A percentile compares a stretch with the other conserved stretches of the same genome.
These are phyloP conservation scores for Nixonia krombeini DNA, from an alignment of 1,140 invertebrate genomes.

Conservation along the genomic window DNA sequence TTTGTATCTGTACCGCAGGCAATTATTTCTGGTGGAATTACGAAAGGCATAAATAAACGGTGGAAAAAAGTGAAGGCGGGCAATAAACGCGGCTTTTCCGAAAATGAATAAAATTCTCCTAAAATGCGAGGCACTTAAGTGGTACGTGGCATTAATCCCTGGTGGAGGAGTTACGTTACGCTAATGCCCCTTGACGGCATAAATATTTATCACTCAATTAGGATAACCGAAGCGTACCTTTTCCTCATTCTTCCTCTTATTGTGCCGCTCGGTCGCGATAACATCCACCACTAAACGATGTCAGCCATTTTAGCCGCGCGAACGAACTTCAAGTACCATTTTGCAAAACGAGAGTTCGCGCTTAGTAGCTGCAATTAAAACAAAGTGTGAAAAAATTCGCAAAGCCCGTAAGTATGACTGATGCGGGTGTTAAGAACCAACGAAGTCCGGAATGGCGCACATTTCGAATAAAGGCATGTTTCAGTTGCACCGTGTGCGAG, in stretches of 20 bases:
- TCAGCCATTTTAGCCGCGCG: constrained; percentile 14
- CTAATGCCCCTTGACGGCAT: constrained; percentile 55
- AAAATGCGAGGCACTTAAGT: constrained; percentile 39
- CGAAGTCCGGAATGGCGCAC: too few species aligned
- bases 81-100: constrained; percentile 17
- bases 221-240: constrained; percentile 38
- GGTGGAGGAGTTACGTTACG: constrained; percentile 49
- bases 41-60: too few species aligned
- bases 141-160: constrained; percentile 42
- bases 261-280: constrained; percentile 35
- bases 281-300: constrained; percentile 15
- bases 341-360: too few species aligned
- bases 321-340: constrained; percentile 20
- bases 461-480: constrained; percentile 4
- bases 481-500: constrained; percentile 20
- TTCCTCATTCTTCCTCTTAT: constrained; percentile 43
- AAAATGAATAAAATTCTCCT: constrained; percentile 42
- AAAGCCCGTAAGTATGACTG: too few species aligned
- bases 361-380: too few species aligned
- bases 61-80: too few species aligned
- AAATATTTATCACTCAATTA: constrained; percentile 58
- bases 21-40: too few species aligned
- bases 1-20: too few species aligned
- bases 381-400: too few species aligned
- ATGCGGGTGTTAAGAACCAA: constrained; percentile 19